Percentiles rank a stretch among this genome's conserved stretches.
phyloP scores from a whole-genome alignment of 2,797 vertebrate genomes.

The Hydrolagus colliei region DNA sequence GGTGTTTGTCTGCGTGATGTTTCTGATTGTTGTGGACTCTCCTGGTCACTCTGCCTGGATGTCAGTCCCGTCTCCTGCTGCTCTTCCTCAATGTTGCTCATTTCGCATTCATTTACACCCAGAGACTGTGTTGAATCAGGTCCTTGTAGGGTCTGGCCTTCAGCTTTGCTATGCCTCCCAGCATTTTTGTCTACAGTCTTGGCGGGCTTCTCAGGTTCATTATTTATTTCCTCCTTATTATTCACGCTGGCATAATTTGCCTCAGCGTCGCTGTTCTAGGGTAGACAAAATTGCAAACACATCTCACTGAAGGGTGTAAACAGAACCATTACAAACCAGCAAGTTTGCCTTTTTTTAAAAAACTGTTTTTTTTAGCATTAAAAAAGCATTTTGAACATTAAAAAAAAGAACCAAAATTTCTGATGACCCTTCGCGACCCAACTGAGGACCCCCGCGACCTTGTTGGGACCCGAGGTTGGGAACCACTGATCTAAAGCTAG shows the following conservation, averaged over 20 bases:
- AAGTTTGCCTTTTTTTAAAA: too few species aligned
- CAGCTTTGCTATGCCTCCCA: slow-evolving; percentile 37
- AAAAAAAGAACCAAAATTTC: too few species aligned
- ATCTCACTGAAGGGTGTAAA: slow-evolving; percentile 33
- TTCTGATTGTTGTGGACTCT: slow-evolving; percentile 36
- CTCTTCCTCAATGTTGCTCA: slow-evolving; percentile 36
- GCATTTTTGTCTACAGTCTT: slow-evolving; percentile 37
- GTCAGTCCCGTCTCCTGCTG: slow-evolving; percentile 28
- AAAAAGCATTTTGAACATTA: too few species aligned
- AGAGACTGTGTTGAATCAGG: slow-evolving; percentile 35
- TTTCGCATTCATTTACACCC: slow-evolving; percentile 36
- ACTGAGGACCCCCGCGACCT: too few species aligned
- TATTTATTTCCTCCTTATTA: slow-evolving; percentile 39
- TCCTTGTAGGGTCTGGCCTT: slow-evolving; percentile 23
- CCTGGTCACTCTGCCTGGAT: slow-evolving; percentile 12
- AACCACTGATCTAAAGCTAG: too few species aligned
- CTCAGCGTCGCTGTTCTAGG: slow-evolving; percentile 40
- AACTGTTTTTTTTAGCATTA: too few species aligned
- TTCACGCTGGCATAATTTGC: slow-evolving; percentile 38
- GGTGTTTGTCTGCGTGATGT: slow-evolving; percentile 27
- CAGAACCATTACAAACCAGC: slow-evolving; percentile 4
- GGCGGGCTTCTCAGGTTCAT: slow-evolving; percentile 29
- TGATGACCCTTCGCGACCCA: too few species aligned
- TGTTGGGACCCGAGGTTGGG: too few species aligned
- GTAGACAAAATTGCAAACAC: slow-evolving; percentile 32